phyloP scores from a whole-genome alignment of 2,888 invertebrate species.

The Caenorhabditis imperialis region DNA sequence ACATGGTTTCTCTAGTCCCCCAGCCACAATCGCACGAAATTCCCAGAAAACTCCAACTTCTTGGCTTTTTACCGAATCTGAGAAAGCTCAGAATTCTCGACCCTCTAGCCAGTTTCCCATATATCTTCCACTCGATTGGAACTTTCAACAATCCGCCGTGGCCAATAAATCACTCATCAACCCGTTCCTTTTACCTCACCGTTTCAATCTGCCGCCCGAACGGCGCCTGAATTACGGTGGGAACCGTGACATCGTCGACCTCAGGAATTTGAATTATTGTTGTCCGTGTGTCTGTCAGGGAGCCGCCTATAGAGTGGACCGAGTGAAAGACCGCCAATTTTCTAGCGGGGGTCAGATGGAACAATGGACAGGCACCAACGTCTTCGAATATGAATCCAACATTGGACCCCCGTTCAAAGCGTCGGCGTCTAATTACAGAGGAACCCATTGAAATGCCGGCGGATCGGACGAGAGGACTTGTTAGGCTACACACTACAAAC shows the following conservation, averaged over 20 bases:
- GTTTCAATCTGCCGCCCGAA: constrained; percentile 30
- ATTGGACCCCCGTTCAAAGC: too few species aligned
- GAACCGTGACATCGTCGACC: background rate
- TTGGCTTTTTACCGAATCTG: too few species aligned
- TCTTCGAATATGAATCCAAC: too few species aligned
- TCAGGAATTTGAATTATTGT: too few species aligned
- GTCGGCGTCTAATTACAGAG: too few species aligned
- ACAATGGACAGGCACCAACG: constrained; percentile 10
- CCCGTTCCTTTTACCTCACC: constrained; percentile 21
- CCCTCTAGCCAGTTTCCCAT: constrained; percentile 6
- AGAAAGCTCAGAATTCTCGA: constrained; percentile 7
- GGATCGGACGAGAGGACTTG: too few species aligned
- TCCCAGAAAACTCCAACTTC: too few species aligned
- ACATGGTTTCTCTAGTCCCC: too few species aligned
- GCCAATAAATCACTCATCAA: constrained; percentile 36
- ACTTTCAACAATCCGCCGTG: constrained; percentile 1
- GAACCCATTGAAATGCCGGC: too few species aligned
- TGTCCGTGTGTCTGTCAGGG: too few species aligned
- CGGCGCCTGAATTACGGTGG: constrained; percentile 54
- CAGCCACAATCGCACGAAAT: too few species aligned
- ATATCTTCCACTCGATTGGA: constrained; percentile 12
- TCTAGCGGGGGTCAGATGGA: constrained; percentile 15
- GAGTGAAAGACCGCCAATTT: constrained; percentile 41
- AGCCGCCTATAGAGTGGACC: background rate
- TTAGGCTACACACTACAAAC: too few species aligned